Percentiles rank a stretch among this genome's conserved stretches.
These are phyloP conservation scores for Hyles lineata DNA, from an alignment of 2,888 invertebrate genomes.

Conservation along the genomic window DNA sequence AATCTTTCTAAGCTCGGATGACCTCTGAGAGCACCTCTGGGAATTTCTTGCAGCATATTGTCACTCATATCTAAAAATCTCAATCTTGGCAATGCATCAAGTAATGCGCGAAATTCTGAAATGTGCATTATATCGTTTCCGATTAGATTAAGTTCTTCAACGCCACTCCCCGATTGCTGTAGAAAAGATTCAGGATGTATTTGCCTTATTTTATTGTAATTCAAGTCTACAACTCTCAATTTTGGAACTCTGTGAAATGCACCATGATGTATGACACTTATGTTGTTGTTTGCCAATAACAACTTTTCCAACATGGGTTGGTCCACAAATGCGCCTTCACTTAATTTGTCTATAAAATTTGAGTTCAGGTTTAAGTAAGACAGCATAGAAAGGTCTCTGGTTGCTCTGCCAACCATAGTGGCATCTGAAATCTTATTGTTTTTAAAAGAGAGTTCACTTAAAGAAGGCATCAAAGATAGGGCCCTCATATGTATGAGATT, in stretches of 20 bases:
- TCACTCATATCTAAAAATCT: constrained; percentile 91
- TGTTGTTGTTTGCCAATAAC: constrained; percentile 89
- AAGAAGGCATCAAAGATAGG: constrained; percentile 88
- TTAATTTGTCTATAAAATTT: constrained; percentile 89
- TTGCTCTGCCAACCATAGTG: constrained; percentile 91
- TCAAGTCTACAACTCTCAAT: constrained; percentile 89
- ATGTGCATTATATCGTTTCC: constrained; percentile 91
- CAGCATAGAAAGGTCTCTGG: constrained; percentile 90
- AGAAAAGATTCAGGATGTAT: constrained; percentile 93
- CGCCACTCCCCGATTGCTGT: constrained; percentile 88
- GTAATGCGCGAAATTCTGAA: constrained; percentile 88
- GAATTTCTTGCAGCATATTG: constrained; percentile 91
- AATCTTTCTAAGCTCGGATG: constrained; percentile 92
- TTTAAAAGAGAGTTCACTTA: constrained; percentile 88
- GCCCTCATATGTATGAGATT: constrained; percentile 92
- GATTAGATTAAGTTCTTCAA: constrained; percentile 91
- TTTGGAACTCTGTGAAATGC: constrained; percentile 92
- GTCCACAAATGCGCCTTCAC: constrained; percentile 92
- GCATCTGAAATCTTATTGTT: constrained; percentile 91
- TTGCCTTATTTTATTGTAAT: constrained; percentile 89
- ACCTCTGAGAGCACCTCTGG: constrained; percentile 91
- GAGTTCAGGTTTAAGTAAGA: constrained; percentile 88
- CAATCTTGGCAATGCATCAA: constrained; percentile 91
- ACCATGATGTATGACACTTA: constrained; percentile 90
- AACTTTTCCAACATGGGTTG: constrained; percentile 88